Evolutionary conservation across 1,140 invertebrate species (phyloP).

Genomic region (Venustaconcha ellipsiformis): DNA sequence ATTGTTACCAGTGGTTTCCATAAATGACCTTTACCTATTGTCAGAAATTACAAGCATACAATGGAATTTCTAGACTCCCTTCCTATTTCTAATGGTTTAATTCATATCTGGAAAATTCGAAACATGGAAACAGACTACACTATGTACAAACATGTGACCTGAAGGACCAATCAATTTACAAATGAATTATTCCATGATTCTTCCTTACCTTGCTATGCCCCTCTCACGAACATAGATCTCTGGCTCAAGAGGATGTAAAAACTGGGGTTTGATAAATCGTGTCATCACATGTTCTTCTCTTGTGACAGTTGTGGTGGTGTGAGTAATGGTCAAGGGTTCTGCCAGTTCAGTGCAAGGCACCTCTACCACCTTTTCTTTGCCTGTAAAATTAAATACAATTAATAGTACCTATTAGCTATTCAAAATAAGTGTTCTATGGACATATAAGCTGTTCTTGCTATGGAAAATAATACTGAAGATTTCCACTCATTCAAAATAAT

Average conservation of each 20-base stretch:
- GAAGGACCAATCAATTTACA: background rate
- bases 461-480: no score
- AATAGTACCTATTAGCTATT: background rate
- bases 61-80: no score
- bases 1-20: no score
- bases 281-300: constrained; percentile 50
- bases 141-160: background rate
- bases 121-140: no score
- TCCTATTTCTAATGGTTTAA: no score
- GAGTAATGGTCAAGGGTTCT: constrained; percentile 52
- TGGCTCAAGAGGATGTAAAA: constrained; percentile 57
- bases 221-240: constrained; percentile 63
- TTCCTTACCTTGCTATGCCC: constrained; percentile 62
- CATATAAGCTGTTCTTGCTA: no score
- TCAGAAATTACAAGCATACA: no score
- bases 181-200: background rate
- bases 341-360: constrained; percentile 25
- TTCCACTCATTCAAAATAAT: no score
- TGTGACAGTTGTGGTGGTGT: constrained; percentile 57
- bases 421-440: no score
- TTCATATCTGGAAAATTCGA: no score
- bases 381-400: constrained; percentile 24
- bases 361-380: constrained; percentile 54
- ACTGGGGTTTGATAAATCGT: constrained; percentile 53
- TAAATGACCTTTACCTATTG: no score